Percentiles rank a stretch among this genome's conserved stretches.
Conservation (phyloP, 2,888 invertebrate species). For the Emmelina monodactyla region DNA sequence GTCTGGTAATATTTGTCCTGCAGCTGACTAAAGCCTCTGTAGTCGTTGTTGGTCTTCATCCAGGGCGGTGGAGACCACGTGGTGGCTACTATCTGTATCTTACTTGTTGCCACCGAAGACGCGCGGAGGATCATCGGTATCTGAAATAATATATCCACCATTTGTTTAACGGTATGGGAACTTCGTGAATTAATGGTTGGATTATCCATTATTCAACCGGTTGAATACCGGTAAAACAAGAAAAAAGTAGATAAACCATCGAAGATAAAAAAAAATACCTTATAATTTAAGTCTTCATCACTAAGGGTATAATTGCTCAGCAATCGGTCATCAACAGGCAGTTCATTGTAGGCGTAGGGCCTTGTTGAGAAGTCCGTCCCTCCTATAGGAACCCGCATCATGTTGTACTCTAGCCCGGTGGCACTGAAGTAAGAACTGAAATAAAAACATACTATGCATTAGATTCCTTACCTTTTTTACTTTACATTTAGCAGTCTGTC, state of each 20-base stretch:
- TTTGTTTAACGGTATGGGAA: too few species aligned
- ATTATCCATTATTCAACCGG: not conserved
- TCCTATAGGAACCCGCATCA: slow-evolving; percentile 74
- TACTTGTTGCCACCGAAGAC: slow-evolving; percentile 25
- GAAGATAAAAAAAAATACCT: too few species aligned
- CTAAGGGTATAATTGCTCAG: slow-evolving; percentile 70
- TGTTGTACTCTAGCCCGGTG: slow-evolving; percentile 75
- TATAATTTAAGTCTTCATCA: slow-evolving; percentile 70
- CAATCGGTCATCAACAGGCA: slow-evolving; percentile 51
- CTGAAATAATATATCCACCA: slow-evolving; percentile 26
- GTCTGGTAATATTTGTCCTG: slow-evolving; percentile 70
- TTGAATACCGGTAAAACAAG: too few species aligned
- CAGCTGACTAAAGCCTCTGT: slow-evolving; percentile 50
- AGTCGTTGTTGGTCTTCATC: slow-evolving; percentile 69
- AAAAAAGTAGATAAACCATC: too few species aligned
- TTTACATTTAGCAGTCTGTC: too few species aligned
- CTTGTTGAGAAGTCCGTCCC: slow-evolving; percentile 84
- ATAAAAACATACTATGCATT: not conserved
- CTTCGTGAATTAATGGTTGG: too few species aligned
- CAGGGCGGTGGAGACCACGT: slow-evolving; percentile 71
- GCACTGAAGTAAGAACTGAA: slow-evolving; percentile 74
- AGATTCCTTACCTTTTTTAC: too few species aligned
- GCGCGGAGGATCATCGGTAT: slow-evolving; percentile 56
- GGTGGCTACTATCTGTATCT: slow-evolving; percentile 46
- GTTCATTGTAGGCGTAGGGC: slow-evolving; percentile 77